These are phyloP conservation scores for Esox niger DNA, from an alignment of 2,113 vertebrate species.

Conservation along the genomic window DNA sequence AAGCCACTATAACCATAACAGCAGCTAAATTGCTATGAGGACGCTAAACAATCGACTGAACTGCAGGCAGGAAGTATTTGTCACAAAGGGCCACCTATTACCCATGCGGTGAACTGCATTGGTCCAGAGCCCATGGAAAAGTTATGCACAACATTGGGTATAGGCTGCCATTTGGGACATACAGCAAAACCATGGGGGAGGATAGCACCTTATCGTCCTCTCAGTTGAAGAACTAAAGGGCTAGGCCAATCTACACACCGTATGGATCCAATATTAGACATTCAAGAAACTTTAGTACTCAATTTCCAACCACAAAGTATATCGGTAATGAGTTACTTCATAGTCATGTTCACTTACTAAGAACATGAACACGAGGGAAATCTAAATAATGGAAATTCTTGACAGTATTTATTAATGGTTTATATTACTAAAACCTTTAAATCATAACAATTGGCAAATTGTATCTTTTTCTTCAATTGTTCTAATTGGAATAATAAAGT, in stretches of 20 bases:
- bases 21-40: slow-evolving; percentile 2
- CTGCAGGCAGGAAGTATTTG: neutral
- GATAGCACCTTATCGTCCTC: neutral
- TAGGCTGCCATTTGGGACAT: slow-evolving; percentile 33
- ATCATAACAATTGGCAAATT: too few species aligned
- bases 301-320: slow-evolving; percentile 4
- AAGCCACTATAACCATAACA: slow-evolving; percentile 82
- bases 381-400: too few species aligned
- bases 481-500: slow-evolving; percentile 49
- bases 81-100: slow-evolving; percentile 30
- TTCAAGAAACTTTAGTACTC: slow-evolving; percentile 12
- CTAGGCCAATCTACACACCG: slow-evolving; percentile 6
- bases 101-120: too few species aligned
- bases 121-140: too few species aligned
- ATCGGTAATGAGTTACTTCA: neutral
- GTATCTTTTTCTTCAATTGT: slow-evolving; percentile 27
- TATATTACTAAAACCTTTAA: too few species aligned
- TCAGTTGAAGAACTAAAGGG: neutral
- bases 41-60: slow-evolving; percentile 65
- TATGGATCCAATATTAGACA: slow-evolving; percentile 8
- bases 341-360: neutral
- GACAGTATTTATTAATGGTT: too few species aligned
- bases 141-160: too few species aligned
- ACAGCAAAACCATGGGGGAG: neutral
- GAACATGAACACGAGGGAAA: too few species aligned